Evolutionary conservation across 2,888 invertebrate species (phyloP).

Genomic region (Metalampra italica): DNA sequence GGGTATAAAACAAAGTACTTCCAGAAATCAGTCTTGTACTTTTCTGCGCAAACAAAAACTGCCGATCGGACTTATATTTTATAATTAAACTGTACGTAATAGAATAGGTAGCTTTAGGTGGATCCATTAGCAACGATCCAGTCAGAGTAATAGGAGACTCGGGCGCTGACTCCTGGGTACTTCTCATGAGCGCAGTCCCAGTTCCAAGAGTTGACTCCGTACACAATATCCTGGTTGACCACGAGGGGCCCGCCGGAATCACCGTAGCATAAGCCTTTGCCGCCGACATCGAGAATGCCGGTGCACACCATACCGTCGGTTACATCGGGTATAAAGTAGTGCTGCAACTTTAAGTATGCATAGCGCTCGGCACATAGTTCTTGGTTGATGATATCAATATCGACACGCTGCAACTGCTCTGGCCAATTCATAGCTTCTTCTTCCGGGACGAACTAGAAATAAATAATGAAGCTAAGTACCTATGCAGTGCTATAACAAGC

Average conservation of each 20-base stretch:
- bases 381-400: slow-evolving; percentile 43
- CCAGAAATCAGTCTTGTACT: too few relatives aligned
- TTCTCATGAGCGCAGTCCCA: slow-evolving; percentile 44
- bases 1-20: too few relatives aligned
- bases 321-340: slow-evolving; percentile 30
- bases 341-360: slow-evolving; percentile 34
- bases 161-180: slow-evolving; percentile 55
- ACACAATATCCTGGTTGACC: slow-evolving; percentile 9
- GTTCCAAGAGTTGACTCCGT: slow-evolving; percentile 26
- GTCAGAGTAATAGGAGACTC: slow-evolving; percentile 27
- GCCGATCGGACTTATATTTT: background rate
- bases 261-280: slow-evolving; percentile 36
- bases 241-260: slow-evolving; percentile 56
- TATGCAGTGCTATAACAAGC: background rate
- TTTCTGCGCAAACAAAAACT: too few relatives aligned
- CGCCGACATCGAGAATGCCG: slow-evolving; percentile 40
- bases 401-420: slow-evolving; percentile 32
- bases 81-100: too few relatives aligned
- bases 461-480: too few relatives aligned
- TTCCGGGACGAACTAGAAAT: slow-evolving; percentile 22
- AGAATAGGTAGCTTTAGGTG: too few relatives aligned
- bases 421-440: too few relatives aligned
- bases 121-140: slow-evolving; percentile 16
- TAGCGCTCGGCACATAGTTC: slow-evolving; percentile 34
- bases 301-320: slow-evolving; percentile 56